These are phyloP conservation scores for Lordiphosa fenestrarum DNA, from an alignment of 2,888 invertebrate genomes.

Conservation along the genomic window DNA sequence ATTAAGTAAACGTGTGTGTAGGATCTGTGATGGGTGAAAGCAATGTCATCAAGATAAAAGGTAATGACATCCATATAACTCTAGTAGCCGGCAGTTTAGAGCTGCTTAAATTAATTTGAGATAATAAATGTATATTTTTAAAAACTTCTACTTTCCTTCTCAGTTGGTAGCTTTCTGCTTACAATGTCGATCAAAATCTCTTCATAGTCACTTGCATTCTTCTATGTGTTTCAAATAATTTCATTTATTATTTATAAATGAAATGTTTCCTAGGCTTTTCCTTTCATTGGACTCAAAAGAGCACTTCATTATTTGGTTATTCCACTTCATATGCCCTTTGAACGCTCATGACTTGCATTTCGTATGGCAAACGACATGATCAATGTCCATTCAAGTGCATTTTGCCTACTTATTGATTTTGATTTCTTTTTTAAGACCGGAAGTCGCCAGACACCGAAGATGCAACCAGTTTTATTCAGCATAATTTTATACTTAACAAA, in stretches of 20 bases:
- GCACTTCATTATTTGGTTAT: constrained; percentile 3
- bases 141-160: too few species aligned
- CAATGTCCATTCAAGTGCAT: constrained; percentile 55
- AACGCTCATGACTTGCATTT: constrained; percentile 35
- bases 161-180: too few species aligned
- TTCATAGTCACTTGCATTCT: too few species aligned
- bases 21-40: too few species aligned
- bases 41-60: too few species aligned
- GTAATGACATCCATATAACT: neutral
- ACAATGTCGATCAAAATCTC: too few species aligned
- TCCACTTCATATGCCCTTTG: too few species aligned
- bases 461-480: constrained; percentile 43
- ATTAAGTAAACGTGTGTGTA: neutral
- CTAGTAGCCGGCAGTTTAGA: too few species aligned
- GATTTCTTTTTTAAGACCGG: constrained; percentile 66
- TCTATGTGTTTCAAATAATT: too few species aligned
- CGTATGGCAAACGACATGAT: constrained; percentile 33
- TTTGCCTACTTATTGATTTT: constrained; percentile 25
- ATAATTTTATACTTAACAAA: constrained; percentile 3
- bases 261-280: neutral
- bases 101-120: too few species aligned
- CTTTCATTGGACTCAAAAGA: too few species aligned
- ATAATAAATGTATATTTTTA: too few species aligned
- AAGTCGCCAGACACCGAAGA: constrained; percentile 56
- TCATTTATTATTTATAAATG: neutral